Evolutionary conservation across 2,113 vertebrate species (phyloP).

Genomic region (Lophura nycthemera): DNA sequence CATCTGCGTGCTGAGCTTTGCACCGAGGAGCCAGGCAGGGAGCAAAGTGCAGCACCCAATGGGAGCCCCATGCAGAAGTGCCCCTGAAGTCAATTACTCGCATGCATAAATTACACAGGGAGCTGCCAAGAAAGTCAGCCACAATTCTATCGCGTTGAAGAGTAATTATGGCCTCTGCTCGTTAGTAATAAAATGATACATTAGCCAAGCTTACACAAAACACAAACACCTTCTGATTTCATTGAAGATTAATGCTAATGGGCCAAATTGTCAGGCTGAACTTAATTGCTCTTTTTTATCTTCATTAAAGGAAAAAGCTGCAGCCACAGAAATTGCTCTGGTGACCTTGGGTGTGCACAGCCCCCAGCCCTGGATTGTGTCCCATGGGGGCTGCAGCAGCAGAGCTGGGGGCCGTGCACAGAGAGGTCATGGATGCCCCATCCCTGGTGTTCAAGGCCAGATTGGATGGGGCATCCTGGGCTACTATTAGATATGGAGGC

Average conservation of each 20-base stretch:
- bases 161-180: constrained; percentile 54
- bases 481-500: too few species aligned
- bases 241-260: constrained; percentile 66
- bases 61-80: not conserved
- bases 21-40: not conserved
- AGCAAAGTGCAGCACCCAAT: not conserved
- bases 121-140: constrained; percentile 46
- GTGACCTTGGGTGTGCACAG: constrained; percentile 23
- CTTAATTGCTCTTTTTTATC: constrained; percentile 75
- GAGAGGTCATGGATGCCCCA: too few species aligned
- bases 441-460: too few species aligned
- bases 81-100: not conserved
- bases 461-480: too few species aligned
- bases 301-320: constrained; percentile 58
- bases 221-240: constrained; percentile 60
- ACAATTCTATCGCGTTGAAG: constrained; percentile 22
- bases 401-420: not conserved
- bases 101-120: not conserved
- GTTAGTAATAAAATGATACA: constrained; percentile 29
- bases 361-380: not conserved
- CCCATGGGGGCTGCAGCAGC: not conserved
- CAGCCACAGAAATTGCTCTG: not conserved
- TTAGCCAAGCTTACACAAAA: constrained; percentile 19
- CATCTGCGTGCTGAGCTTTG: too few species aligned
- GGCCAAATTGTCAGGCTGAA: constrained; percentile 54